Conservation (phyloP, 2,113 vertebrate genomes). For the Isurus oxyrinchus region DNA sequence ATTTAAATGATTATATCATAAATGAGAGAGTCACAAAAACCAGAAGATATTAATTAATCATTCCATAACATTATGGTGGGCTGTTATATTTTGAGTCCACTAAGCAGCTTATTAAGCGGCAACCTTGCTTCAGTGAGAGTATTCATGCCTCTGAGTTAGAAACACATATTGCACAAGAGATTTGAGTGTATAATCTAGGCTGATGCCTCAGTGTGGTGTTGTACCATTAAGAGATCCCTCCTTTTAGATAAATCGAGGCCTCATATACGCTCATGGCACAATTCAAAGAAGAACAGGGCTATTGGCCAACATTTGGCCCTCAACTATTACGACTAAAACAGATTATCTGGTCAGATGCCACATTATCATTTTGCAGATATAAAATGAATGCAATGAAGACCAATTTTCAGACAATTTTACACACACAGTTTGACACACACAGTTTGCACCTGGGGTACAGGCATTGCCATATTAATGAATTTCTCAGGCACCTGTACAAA, state of each 20-base stretch:
- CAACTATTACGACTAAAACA: background rate
- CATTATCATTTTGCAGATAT: background rate
- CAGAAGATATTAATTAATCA: background rate
- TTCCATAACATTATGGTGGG: background rate
- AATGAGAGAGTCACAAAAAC: background rate
- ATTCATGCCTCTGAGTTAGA: background rate
- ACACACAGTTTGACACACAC: background rate
- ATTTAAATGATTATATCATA: background rate
- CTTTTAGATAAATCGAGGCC: background rate
- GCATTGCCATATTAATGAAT: background rate
- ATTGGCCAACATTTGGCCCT: background rate
- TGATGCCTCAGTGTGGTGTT: background rate
- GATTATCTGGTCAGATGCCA: background rate
- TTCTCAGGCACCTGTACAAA: background rate
- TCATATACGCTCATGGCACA: background rate
- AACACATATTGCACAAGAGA: background rate
- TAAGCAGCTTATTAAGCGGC: background rate
- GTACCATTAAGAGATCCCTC: background rate
- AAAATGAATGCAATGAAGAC: background rate
- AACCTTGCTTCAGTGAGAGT: background rate
- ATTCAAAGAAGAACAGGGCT: background rate
- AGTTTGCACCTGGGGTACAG: background rate
- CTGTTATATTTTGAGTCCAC: no score
- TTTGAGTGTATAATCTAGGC: background rate
- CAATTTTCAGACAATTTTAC: background rate